Base-by-base conservation (phyloP, 2,113 vertebrate genomes). In the Balaeniceps rex region DNA sequence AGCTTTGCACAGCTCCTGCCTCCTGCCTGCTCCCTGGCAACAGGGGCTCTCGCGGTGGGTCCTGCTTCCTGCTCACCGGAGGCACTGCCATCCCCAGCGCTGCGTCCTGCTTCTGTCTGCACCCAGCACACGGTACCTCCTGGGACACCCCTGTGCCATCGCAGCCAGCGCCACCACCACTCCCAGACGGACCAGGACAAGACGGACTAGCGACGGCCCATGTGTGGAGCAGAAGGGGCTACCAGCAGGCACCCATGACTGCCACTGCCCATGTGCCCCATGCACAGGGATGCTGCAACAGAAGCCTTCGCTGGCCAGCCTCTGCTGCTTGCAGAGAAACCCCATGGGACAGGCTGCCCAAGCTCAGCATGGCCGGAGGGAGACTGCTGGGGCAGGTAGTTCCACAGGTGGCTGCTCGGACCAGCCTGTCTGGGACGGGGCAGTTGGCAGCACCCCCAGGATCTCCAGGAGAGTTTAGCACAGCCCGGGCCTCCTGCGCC, bases 291-390 rank as follows among this genome's bases (percentile, higher is more conserved):
- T 79, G 80, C 51, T 88, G 49, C 76, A 55, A 6, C 38, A 38
- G 68, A 24, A 57, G 31, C 36, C 22, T 84, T 55, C 29, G 10
- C 6, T 71, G 61, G 18, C 7, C 58, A 49, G 16, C 24, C 10
- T 71, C 64, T 46, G 58, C 55, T 87, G 64, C 52, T 68, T 54
- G n/a, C 52, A 76, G 75, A n/a, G 38, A 36, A 86, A 22, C 14
- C 15, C n/a, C 3, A 0, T 10, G 61, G 86, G 47, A 29, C 15
- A 42, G 55, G 46, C 34, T 76, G 34, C 46, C 42, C 1, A 4
- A 54, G 54, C 25, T 52, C 0, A 0, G 46, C 1, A 1, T 17
- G 52, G 58, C 38, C 2, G 2, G 55, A 49, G n/a, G 24, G 14
- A 19, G n/a, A 10, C 22, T 31, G 28, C 47, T 0, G 4, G 75